Conservation (phyloP, 2,888 invertebrate species). For the Chaitophorus viminalis region DNA sequence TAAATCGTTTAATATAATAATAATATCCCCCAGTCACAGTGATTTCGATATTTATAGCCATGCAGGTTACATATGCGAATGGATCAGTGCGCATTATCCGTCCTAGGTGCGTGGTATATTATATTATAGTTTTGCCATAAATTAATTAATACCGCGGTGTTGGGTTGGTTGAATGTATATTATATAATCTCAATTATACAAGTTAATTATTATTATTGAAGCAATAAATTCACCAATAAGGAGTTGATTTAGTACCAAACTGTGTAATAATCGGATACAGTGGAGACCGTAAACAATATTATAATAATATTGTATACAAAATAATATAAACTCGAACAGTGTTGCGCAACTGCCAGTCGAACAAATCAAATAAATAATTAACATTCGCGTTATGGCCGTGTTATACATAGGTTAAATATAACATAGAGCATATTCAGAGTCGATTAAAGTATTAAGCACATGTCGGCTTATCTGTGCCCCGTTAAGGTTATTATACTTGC, state of each 20-base stretch:
- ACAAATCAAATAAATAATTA: no score
- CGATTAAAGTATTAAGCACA: no score
- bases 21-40: no score
- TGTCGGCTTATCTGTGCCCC: no score
- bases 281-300: not conserved
- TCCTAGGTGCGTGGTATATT: not conserved
- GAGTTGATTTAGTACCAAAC: slow-evolving; percentile 21
- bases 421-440: no score
- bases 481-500: no score
- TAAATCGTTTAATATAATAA: not conserved
- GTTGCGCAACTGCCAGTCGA: no score
- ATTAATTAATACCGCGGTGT: not conserved
- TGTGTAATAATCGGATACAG: not conserved
- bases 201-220: slow-evolving; percentile 12
- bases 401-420: no score
- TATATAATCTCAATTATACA: not conserved
- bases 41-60: not conserved
- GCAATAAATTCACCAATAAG: slow-evolving; percentile 9
- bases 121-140: not conserved
- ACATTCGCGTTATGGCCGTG: no score
- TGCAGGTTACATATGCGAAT: not conserved
- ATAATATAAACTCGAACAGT: no score
- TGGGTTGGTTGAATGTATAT: not conserved
- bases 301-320: no score
- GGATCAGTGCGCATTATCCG: not conserved